These are phyloP conservation scores for Columba livia DNA, from an alignment of 2,113 vertebrate species.

Conservation along the genomic window DNA sequence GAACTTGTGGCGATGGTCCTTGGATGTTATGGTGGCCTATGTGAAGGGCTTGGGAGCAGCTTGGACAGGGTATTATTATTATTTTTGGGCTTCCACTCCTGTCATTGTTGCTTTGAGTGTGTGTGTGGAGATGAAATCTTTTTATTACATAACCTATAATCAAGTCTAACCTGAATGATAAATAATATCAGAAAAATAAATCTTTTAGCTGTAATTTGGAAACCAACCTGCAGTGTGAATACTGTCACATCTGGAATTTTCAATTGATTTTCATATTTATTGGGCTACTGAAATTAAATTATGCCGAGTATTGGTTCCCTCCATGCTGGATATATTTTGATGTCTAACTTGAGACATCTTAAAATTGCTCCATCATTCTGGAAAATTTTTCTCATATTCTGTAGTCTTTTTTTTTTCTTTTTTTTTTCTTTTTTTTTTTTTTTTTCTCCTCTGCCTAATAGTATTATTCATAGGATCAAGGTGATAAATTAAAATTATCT, in stretches of 20 bases:
- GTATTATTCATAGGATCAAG: background rate
- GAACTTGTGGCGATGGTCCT: background rate
- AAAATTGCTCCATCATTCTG: background rate
- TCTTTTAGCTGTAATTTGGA: background rate
- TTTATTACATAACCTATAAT: background rate
- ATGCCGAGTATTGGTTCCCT: background rate
- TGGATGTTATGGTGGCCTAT: background rate
- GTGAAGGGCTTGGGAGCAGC: background rate
- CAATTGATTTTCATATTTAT: background rate
- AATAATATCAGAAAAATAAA: background rate
- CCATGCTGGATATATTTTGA: background rate
- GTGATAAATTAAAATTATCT: background rate
- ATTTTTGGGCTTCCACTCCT: background rate
- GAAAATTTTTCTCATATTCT: background rate
- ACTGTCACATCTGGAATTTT: background rate
- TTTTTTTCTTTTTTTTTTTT: too few relatives aligned
- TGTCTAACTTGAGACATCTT: background rate
- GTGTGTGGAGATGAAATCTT: background rate
- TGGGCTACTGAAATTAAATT: background rate
- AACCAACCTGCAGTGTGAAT: background rate
- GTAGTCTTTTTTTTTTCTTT: accelerated
- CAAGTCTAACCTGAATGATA: background rate
- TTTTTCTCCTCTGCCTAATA: accelerated
- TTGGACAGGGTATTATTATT: background rate
- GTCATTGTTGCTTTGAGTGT: background rate